phyloP scores from a whole-genome alignment of 2,797 vertebrate genomes.

The Periparus ater region DNA sequence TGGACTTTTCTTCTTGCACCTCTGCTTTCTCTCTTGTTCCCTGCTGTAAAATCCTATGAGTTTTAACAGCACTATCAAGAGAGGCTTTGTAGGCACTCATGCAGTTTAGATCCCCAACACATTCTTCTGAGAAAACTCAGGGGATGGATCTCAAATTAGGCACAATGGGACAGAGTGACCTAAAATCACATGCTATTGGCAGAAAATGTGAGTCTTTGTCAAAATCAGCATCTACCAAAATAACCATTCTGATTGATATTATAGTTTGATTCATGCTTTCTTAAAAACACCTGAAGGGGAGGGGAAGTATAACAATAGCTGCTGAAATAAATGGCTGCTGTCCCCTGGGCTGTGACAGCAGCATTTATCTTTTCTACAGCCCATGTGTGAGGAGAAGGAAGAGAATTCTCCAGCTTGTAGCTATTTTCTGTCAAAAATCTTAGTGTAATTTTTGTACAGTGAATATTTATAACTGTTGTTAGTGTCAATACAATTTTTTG shows the following conservation, averaged over 20 bases:
- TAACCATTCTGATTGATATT: background rate
- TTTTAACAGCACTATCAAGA: background rate
- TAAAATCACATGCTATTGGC: background rate
- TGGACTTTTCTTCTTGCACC: background rate
- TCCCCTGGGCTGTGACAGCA: background rate
- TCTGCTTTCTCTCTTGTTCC: background rate
- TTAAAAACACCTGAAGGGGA: background rate
- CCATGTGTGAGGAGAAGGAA: background rate
- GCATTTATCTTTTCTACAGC: slow-evolving; percentile 23
- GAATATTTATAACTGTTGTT: slow-evolving; percentile 53
- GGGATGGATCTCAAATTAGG: background rate
- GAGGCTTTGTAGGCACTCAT: background rate
- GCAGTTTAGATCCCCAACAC: background rate
- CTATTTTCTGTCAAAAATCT: slow-evolving; percentile 49
- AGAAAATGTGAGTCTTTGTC: background rate
- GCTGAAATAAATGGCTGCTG: background rate
- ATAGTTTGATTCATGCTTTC: background rate
- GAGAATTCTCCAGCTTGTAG: slow-evolving; percentile 3
- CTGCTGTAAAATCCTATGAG: background rate
- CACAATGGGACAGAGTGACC: background rate
- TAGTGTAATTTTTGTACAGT: slow-evolving; percentile 30
- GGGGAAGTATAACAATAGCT: background rate
- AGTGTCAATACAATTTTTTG: slow-evolving; percentile 44
- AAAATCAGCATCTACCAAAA: background rate
- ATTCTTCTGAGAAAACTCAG: background rate